Evolutionary conservation across 2,113 vertebrate species (phyloP).

Genomic region (Melanerpes formicivorus): DNA sequence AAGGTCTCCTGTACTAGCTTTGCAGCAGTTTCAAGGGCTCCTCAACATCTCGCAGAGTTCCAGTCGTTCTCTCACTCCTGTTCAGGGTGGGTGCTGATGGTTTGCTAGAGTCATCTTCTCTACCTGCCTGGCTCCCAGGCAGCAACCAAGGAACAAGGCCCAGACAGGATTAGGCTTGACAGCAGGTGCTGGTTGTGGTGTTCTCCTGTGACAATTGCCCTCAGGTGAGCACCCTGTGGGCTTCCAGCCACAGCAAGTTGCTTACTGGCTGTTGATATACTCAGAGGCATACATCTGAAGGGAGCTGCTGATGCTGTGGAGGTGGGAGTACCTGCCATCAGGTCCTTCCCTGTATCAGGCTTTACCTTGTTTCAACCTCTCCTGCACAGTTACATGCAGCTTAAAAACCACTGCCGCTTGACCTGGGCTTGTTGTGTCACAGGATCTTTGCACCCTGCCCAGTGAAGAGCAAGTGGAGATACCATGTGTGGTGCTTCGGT

Average conservation of each 20-base stretch:
- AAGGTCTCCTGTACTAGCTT: not conserved
- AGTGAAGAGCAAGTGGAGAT: not conserved
- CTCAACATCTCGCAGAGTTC: not conserved
- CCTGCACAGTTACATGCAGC: not conserved
- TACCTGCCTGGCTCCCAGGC: not conserved
- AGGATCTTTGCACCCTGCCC: not conserved
- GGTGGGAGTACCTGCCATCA: not conserved
- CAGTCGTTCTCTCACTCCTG: not conserved
- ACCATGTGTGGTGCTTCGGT: not conserved
- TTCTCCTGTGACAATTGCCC: not conserved
- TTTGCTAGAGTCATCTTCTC: not conserved
- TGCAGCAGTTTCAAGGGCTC: not conserved
- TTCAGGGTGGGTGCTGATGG: not conserved
- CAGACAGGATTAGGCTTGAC: not conserved
- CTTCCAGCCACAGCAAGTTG: not conserved
- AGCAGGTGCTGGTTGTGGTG: not conserved
- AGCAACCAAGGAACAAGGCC: not conserved
- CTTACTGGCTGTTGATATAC: not conserved
- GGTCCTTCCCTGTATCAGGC: not conserved
- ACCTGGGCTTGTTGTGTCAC: not conserved
- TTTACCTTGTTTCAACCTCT: not conserved
- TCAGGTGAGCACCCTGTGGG: not conserved
- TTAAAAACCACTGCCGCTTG: not conserved
- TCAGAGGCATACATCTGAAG: not conserved
- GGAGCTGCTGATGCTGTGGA: not conserved